Conservation (phyloP, 92 coral and sea anemone species). For the Phenganax marumi region DNA sequence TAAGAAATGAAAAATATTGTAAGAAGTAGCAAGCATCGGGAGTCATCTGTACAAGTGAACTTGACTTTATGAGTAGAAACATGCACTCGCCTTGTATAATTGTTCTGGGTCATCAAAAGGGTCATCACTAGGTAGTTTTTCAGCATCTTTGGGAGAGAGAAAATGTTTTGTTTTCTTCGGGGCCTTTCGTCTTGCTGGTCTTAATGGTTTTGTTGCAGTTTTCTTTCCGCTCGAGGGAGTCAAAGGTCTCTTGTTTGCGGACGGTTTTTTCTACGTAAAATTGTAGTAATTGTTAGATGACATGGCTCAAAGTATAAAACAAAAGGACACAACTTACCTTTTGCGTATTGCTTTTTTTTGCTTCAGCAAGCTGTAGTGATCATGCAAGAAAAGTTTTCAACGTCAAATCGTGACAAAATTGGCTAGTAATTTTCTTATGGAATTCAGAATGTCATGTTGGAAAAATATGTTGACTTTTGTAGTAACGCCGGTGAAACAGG, state of each 20-base stretch:
- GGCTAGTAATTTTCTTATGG: not conserved
- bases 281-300: not conserved
- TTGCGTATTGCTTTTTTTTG: not conserved
- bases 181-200: conserved; percentile 72
- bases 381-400: not conserved
- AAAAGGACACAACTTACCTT: not conserved
- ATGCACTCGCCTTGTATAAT: conserved; percentile 68
- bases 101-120: conserved; percentile 91
- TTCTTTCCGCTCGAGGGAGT: conserved; percentile 57
- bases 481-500: no score
- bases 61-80: not conserved
- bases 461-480: no score
- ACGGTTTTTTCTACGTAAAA: conserved; percentile 60
- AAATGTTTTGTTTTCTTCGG: conserved; percentile 57
- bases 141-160: conserved; percentile 48
- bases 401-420: not conserved
- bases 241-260: conserved; percentile 55
- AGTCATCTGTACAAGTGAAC: not conserved
- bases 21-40: not conserved
- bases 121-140: conserved; percentile 47
- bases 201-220: conserved; percentile 61
- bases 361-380: not conserved
- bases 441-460: not conserved
- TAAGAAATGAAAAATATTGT: conserved; percentile 28
- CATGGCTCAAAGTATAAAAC: not conserved